phyloP scores from a whole-genome alignment of 2,113 vertebrate genomes.

The Anoura caudifer region DNA sequence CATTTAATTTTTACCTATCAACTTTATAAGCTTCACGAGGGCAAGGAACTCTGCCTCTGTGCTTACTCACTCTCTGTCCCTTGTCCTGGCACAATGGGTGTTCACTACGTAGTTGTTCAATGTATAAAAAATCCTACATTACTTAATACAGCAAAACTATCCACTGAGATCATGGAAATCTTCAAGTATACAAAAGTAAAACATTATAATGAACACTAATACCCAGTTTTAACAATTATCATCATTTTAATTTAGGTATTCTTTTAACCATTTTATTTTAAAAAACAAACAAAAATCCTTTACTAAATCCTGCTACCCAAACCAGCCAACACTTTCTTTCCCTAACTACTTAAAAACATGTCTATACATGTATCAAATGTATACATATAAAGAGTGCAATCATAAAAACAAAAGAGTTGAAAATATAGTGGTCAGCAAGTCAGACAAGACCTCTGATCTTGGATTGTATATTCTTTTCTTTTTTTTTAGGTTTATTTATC shows the following conservation, averaged over 20 bases:
- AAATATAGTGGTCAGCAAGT: background rate
- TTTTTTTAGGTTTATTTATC: too few species aligned
- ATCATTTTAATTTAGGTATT: background rate
- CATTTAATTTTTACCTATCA: background rate
- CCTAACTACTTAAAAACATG: background rate
- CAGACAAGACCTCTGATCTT: background rate
- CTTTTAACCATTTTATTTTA: background rate
- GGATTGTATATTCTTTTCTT: background rate
- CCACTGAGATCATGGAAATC: background rate
- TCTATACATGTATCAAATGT: background rate
- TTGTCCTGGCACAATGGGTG: background rate
- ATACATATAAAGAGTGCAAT: background rate
- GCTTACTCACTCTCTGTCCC: background rate
- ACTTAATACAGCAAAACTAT: background rate
- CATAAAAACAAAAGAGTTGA: background rate
- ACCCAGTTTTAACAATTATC: background rate
- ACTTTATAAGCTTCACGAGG: background rate
- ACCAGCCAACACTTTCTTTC: background rate
- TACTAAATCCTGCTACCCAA: background rate
- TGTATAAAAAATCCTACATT: background rate
- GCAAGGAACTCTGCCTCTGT: background rate
- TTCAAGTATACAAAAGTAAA: background rate
- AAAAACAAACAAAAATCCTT: background rate
- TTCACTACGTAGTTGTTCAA: background rate
- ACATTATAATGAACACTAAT: background rate